These are phyloP conservation scores for Scyliorhinus canicula DNA, from an alignment of 2,797 vertebrate species.

Conservation along the genomic window DNA sequence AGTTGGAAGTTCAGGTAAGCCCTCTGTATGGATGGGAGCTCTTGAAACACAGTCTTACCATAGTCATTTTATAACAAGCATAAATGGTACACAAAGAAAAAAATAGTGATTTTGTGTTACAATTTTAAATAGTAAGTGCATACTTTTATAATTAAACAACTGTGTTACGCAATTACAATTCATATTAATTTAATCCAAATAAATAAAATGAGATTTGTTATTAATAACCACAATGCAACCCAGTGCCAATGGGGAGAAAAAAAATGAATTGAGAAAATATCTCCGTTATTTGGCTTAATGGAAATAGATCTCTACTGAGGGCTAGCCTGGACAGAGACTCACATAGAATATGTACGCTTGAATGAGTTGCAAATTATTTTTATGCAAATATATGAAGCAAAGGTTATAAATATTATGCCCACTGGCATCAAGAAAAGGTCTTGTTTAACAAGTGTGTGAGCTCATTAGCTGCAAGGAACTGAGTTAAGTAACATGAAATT, in stretches of 20 bases:
- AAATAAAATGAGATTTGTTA: slow-evolving; percentile 10
- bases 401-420: background rate
- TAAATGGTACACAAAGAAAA: background rate
- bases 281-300: background rate
- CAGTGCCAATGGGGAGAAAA: background rate
- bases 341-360: background rate
- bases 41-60: background rate
- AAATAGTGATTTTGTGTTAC: background rate
- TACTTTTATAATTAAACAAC: background rate
- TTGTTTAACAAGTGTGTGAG: background rate
- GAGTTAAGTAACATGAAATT: background rate
- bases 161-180: background rate
- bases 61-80: background rate
- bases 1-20: background rate
- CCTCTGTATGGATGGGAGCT: background rate
- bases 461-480: background rate
- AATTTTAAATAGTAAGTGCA: background rate
- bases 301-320: slow-evolving; percentile 17
- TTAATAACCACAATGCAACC: background rate
- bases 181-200: background rate
- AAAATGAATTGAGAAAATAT: slow-evolving; percentile 21
- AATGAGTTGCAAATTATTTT: slow-evolving; percentile 13
- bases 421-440: background rate
- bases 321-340: background rate
- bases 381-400: slow-evolving; percentile 23